Base-by-base conservation (phyloP, 37 sponge, comb jelly and placozoan genomes). In the Beroe forskalii region DNA sequence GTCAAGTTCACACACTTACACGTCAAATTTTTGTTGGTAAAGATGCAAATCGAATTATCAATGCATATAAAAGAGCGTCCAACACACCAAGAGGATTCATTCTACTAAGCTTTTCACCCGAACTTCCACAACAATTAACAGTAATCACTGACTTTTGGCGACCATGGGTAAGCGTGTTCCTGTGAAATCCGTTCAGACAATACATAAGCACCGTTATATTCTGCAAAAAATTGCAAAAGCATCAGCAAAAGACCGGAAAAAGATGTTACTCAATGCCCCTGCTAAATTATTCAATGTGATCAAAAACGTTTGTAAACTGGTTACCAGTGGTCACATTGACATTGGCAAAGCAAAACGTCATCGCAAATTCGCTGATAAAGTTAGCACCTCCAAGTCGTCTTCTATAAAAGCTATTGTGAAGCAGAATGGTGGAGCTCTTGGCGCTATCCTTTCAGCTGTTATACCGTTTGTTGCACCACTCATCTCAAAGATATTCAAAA, bases 81-180 rank as follows among this genome's bases (percentile, higher is more conserved):
- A 22, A 72, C 6, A 31, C 12, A 36, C 19, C 19, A 4, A 32
- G 76, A 12, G 76, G 76, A 36, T 72, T 72, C 22, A 37, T 72
- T 72, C 40, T 72, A 4, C 40, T 72, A 1, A 72, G 76, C 31
- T 36, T 72, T 72, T 31, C 76, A 38, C 76, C 76, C 4, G 1
- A 4, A 23, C 76, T 72, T 23, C 76, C 76, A 22, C 6, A 72
- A 9, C 37, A 72, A 36, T 8, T 72, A 3, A 72, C 76, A 8
- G 76, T 72, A 22, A 72, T 72, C 3, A 72, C 76, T 6, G 76
- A 72, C 40, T 72, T 23, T 72, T 72, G 76, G 76, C 37, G 31
- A 72, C 22, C 12, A 36, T 72, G 37, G 40, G 4, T 22, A 32
- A 72, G 76, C 76, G 27, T 72, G 12, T 72, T 32, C 27, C 76